phyloP scores from a whole-genome alignment of 2,113 vertebrate genomes.

The Oostethus manadensis region DNA sequence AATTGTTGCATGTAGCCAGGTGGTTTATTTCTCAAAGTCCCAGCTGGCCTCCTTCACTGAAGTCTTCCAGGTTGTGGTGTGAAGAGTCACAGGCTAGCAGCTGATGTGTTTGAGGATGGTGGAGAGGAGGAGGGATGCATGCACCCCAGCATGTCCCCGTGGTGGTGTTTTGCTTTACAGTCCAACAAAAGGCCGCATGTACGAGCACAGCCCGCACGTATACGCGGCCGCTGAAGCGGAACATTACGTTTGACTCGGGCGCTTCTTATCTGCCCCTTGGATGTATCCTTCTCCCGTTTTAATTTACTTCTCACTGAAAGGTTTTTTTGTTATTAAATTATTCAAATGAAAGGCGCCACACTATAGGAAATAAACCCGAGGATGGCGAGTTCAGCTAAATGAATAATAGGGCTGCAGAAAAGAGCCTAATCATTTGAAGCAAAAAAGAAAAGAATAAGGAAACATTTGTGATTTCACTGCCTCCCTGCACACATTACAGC shows the following conservation, averaged over 20 bases:
- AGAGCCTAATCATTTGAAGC: neutral
- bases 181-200: constrained; percentile 8
- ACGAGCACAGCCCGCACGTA: constrained; percentile 10
- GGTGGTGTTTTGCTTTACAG: constrained; percentile 49
- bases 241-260: constrained; percentile 68
- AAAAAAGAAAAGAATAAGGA: too few species aligned
- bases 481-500: too few species aligned
- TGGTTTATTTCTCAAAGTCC: neutral
- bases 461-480: too few species aligned
- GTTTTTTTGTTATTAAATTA: constrained; percentile 58
- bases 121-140: constrained; percentile 27
- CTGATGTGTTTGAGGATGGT: constrained; percentile 36
- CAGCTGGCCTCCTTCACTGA: neutral
- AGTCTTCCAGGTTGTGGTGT: neutral
- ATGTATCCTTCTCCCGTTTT: constrained; percentile 53
- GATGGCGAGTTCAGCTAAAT: constrained; percentile 19
- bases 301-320: constrained; percentile 61
- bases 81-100: constrained; percentile 10
- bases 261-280: constrained; percentile 68
- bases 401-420: neutral
- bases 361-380: constrained; percentile 41
- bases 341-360: constrained; percentile 51
- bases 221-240: constrained; percentile 70
- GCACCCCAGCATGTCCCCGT: constrained; percentile 27
- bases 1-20: too few species aligned